These are phyloP conservation scores for Varanus salvator DNA, from an alignment of 2,113 vertebrate species.

Conservation along the genomic window DNA sequence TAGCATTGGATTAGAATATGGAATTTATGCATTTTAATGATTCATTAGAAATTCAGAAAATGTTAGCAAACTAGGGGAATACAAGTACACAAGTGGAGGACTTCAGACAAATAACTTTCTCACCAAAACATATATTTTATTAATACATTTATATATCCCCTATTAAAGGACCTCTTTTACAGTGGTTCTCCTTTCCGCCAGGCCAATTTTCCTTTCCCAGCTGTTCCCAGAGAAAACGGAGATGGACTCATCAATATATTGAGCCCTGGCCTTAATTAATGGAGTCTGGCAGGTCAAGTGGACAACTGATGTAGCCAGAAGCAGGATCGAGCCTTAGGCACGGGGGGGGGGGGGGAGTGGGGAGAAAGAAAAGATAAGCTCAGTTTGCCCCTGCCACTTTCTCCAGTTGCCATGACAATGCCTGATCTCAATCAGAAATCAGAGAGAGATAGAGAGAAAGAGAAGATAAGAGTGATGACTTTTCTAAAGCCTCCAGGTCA, in stretches of 20 bases:
- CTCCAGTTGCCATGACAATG: slow-evolving; percentile 69
- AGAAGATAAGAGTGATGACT: slow-evolving; percentile 57
- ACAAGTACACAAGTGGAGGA: neutral
- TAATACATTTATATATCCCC: neutral
- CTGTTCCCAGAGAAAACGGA: neutral
- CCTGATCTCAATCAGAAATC: slow-evolving; percentile 74
- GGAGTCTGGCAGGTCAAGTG: slow-evolving; percentile 42
- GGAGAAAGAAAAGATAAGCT: slow-evolving; percentile 48
- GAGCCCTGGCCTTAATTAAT: slow-evolving; percentile 32
- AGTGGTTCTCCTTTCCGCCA: neutral
- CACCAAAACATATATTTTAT: neutral
- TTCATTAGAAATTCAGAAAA: neutral
- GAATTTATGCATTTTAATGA: neutral
- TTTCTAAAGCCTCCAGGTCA: slow-evolving; percentile 62
- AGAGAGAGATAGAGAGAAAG: slow-evolving; percentile 53
- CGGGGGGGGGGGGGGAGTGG: slow-evolving; percentile 32
- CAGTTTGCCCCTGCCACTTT: slow-evolving; percentile 77
- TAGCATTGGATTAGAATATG: neutral
- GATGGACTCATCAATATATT: neutral
- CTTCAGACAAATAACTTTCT: neutral
- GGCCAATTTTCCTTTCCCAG: neutral
- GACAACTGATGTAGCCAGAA: slow-evolving; percentile 55
- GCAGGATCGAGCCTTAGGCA: slow-evolving; percentile 66
- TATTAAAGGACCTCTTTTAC: neutral
- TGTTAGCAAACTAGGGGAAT: neutral